Conservation (phyloP, 2,113 vertebrate genomes). For the Galbula dea region DNA sequence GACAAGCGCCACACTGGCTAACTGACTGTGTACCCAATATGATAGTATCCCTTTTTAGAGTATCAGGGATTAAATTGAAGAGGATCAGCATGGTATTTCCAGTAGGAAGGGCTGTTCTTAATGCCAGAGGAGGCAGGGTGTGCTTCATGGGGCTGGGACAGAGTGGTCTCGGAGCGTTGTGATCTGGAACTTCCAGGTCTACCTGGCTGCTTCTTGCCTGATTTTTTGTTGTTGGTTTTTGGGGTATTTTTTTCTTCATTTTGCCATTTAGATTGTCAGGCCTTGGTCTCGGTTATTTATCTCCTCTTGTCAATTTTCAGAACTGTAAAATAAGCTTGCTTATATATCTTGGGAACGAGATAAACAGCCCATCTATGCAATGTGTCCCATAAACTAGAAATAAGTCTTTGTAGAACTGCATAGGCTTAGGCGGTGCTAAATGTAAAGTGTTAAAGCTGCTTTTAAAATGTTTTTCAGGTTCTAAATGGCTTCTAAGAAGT, state of each 20-base stretch:
- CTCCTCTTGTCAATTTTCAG: neutral
- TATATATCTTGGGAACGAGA: neutral
- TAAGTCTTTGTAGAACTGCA: neutral
- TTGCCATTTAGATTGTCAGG: neutral
- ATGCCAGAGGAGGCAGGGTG: neutral
- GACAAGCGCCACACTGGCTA: neutral
- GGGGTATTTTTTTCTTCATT: neutral
- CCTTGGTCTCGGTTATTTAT: neutral
- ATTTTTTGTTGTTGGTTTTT: neutral
- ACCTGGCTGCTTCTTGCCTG: neutral
- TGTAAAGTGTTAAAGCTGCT: neutral
- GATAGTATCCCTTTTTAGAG: neutral
- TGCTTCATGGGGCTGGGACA: neutral
- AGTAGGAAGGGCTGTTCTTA: slow-evolving; percentile 25
- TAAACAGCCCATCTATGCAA: neutral
- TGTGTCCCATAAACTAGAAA: neutral
- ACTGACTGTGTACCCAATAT: accelerated
- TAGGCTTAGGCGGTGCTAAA: neutral
- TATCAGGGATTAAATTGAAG: slow-evolving; percentile 3
- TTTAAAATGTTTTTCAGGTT: slow-evolving; percentile 78
- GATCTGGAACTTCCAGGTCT: neutral
- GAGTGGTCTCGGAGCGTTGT: neutral
- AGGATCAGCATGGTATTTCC: slow-evolving; percentile 35
- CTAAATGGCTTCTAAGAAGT: slow-evolving; percentile 98
- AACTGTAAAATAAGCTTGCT: neutral